Evolutionary conservation across 2,888 invertebrate genomes (phyloP), one percentile per base, ranked within the genome.

Genomic region (Sarcophaga caerulescens): DNA sequence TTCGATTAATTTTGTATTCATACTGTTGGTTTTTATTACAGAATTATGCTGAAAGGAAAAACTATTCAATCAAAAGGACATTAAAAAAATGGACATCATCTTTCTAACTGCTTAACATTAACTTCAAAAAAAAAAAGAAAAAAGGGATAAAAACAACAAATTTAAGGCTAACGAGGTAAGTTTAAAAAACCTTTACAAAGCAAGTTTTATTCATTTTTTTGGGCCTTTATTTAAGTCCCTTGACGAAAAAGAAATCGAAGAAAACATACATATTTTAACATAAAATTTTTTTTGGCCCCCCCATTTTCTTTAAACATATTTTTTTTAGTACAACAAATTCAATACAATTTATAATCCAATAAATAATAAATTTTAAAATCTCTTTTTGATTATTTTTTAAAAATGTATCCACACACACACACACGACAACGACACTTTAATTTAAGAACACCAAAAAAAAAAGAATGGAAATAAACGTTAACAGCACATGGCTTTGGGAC

Each of bases 331-430:
- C 25, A 47, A 52, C 14, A 52, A 52, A 52, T 52, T 1, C 17
- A 74, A 71, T 6, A 60, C n/a, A 69, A 81, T 68, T 23, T 57
- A 57, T 75, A 75, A 75, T 52, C 59, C 8, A 52, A 52, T 81
- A 11, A 4, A 52, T 45, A 35, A 60, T 57, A 81, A 69, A 75
- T 69, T 63, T 69, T 69, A 69, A 35, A 75, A 81, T 81, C 75
- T 75, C 69, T 57, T 75, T 81, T 81, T 81, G 69, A 81, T 81
- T 63, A 76, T 52, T 52, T 52, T 35, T 35, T 6, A 1, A 35
- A 35, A 35, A 35, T 35, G 8, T 35, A 8, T 8, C 35, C 35
- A 35, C 35, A 45, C 62, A 21, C 14, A 62, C 62, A 25, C 11
- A 8, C 23, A 52, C 12, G 4, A 52, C 52, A 35, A 57, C 62